Evolutionary conservation across 2,888 invertebrate species (phyloP), one percentile per base, ranked within the genome.

Genomic region (Dryocosmus kuriphilus): DNA sequence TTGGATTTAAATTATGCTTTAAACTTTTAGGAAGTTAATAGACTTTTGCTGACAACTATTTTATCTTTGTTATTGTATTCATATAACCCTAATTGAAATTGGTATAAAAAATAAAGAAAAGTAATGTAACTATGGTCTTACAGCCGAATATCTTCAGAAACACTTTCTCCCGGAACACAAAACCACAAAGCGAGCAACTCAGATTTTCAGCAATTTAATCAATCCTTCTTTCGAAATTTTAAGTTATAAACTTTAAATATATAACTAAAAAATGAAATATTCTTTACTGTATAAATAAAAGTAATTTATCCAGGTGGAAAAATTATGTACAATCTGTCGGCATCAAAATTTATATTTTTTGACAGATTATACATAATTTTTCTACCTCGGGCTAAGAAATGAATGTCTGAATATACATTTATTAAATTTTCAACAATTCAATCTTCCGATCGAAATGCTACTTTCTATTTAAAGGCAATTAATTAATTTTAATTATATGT

Each of bases 151-250:
- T 81, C 81, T 77, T 77, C 67, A 32, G 71, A 76, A 75, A 77
- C 46, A 81, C 81, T 81, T 81, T 81, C 81, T 81, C 81, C 79
- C 81, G 81, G 81, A 81, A 79, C 81, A 79, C 55, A 74, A 76
- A 79, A 74, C 65, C 79, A 71, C 71, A 71, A n/a, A 51, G 51
- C 51, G 71, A 71, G 46, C 46, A 71, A 71, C n/a, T 51, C 51
- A 30, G 51, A 71, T 46, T 71, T 71, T 41, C 14, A 67, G 30
- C 41, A 27, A 24, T 67, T 46, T 3, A 51, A 51, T 51, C n/a
- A 51, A 51, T 51, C n/a, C 16, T 51, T n/a, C 7, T n/a, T n/a
- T 9, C 9, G 14, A 14, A 27, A 14, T 6, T 1, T 4, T 14
- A 22, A 9, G 5, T 24, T 57, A 4, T 1, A 16, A 24, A 57